Evolutionary conservation across 1,140 invertebrate species (phyloP).

Genomic region (Eciton burchellii): DNA sequence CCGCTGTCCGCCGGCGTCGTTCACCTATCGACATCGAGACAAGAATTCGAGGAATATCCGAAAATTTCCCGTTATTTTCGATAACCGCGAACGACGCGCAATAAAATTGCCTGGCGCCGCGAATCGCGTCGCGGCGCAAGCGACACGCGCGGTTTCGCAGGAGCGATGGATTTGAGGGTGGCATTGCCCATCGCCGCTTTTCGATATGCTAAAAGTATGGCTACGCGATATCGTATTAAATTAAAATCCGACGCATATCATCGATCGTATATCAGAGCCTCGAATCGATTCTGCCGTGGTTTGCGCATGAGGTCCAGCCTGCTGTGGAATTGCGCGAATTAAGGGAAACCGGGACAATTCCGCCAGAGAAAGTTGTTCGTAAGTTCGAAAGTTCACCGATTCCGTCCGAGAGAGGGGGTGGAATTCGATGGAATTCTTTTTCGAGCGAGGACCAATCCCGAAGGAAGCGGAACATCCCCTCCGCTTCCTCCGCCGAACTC

Average conservation of each 20-base stretch:
- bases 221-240: not conserved
- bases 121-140: slow-evolving; percentile 40
- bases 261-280: not conserved
- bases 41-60: slow-evolving; percentile 32
- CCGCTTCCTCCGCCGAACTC: not conserved
- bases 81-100: slow-evolving; percentile 36
- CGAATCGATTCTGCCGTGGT: not conserved
- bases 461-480: not conserved
- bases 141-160: not conserved
- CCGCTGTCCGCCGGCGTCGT: slow-evolving; percentile 15
- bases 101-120: slow-evolving; percentile 28
- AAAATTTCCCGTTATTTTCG: slow-evolving; percentile 40
- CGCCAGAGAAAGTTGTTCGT: not conserved
- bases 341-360: not conserved
- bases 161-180: slow-evolving; percentile 3
- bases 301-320: not conserved
- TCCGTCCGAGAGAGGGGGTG: not conserved
- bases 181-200: not conserved
- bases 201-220: slow-evolving; percentile 22
- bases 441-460: not conserved
- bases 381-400: not conserved
- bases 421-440: not conserved
- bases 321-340: not conserved
- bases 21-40: slow-evolving; percentile 11
- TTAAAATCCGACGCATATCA: not conserved